Evolutionary conservation across 2,113 vertebrate species (phyloP).

Genomic region (Bubalus kerabau): DNA sequence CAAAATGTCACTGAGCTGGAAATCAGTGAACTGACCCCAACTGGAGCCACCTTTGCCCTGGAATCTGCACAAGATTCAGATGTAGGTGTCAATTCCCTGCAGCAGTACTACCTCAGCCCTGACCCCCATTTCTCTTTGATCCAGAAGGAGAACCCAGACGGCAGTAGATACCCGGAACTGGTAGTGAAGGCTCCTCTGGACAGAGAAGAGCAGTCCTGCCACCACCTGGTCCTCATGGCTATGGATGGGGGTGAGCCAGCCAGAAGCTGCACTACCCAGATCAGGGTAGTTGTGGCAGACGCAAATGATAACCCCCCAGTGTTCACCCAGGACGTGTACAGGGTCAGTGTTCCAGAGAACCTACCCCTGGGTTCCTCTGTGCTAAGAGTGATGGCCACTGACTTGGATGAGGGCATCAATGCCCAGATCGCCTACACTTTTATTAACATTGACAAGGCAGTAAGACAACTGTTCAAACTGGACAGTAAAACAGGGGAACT

Average conservation of each 20-base stretch:
- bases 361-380: slow-evolving; percentile 42
- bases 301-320: slow-evolving; percentile 81
- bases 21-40: slow-evolving; percentile 66
- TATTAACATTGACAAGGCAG: background rate
- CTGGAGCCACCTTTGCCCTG: slow-evolving; percentile 68
- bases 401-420: slow-evolving; percentile 73
- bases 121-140: slow-evolving; percentile 73
- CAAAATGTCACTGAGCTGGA: slow-evolving; percentile 60
- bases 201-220: slow-evolving; percentile 25
- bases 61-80: slow-evolving; percentile 56
- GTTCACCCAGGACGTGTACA: slow-evolving; percentile 75
- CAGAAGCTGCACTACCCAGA: slow-evolving; percentile 64
- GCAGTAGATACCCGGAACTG: slow-evolving; percentile 74
- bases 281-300: slow-evolving; percentile 79
- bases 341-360: slow-evolving; percentile 73
- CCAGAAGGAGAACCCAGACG: slow-evolving; percentile 61
- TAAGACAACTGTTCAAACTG: slow-evolving; percentile 40
- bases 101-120: slow-evolving; percentile 71
- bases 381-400: slow-evolving; percentile 69
- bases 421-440: slow-evolving; percentile 66
- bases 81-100: slow-evolving; percentile 74
- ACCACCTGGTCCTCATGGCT: slow-evolving; percentile 64
- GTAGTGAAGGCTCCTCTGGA: slow-evolving; percentile 61
- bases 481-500: background rate
- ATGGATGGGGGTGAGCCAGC: slow-evolving; percentile 65